Base-by-base conservation (phyloP, 2,113 vertebrate species). In the Ellobius talpinus region DNA sequence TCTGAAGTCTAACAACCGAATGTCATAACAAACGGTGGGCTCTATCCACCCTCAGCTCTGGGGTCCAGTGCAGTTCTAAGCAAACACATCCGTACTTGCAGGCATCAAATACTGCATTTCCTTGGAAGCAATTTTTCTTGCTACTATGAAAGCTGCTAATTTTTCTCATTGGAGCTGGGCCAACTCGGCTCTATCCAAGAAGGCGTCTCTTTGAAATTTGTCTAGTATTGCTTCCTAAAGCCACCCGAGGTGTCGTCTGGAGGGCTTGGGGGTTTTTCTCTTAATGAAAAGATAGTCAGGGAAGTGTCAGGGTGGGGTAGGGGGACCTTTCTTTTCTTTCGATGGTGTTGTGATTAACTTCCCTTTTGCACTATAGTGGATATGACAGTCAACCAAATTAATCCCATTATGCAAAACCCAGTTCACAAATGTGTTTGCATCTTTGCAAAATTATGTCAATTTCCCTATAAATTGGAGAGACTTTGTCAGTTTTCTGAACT, bases 341-440 rank as follows among this genome's bases (percentile, higher is more conserved):
- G 97, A 94, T 90, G 78, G 98, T 98, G 98, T 98, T 98, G 98
- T 98, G 98, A 99, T 98, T 98, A 98, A 98, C 98, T 98, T 98
- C 98, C 98, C 98, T 98, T 98, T 97, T 96, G 96, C 98, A 97
- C 98, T 96, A 93, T 72, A 98, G 98, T 98, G 98, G 98, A 98
- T 98, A 95, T 98, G 99, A 99, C 98, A 99, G 98, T 98, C 98
- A 98, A 98, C 98, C 98, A 98, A 98, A 99, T 99, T 99, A 98
- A 98, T 98, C 98, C 99, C 98, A 98, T 99, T 99, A 98, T 99
- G 98, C 98, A 99, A 99, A 99, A 98, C 98, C 98, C 98, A 98
- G 98, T 98, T 98, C 98, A 98, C 98, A 98, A 98, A 98, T 98
- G 98, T 97, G 98, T 98, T 98, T 98, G 97, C 97, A 97, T 98